Evolutionary conservation across 2,113 vertebrate genomes (phyloP).

Genomic region (western clawed frog (Xenopus tropicalis)): DNA sequence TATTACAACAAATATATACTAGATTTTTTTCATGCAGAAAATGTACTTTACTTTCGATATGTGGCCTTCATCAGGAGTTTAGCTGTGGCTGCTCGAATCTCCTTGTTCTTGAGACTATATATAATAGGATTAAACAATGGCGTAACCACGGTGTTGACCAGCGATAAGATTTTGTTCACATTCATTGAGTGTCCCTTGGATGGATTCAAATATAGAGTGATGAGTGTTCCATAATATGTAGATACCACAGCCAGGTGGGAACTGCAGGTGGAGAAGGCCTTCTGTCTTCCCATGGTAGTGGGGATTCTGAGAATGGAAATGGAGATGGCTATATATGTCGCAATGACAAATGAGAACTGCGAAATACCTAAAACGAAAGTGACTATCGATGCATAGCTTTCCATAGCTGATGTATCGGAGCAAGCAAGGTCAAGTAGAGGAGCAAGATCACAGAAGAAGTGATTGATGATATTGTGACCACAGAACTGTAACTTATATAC

Average conservation of each 20-base stretch:
- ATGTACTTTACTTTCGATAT: not conserved
- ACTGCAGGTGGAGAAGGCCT: slow-evolving; percentile 28
- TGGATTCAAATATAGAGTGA: slow-evolving; percentile 8
- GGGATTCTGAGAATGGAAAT: not conserved
- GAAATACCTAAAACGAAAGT: not conserved
- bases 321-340: slow-evolving; percentile 1
- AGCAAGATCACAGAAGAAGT: slow-evolving; percentile 21
- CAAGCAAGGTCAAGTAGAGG: not conserved
- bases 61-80: slow-evolving; percentile 39
- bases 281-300: not conserved
- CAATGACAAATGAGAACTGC: not conserved
- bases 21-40: no score
- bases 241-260: slow-evolving; percentile 12
- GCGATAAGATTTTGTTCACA: slow-evolving; percentile 2
- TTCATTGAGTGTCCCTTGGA: not conserved
- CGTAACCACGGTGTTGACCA: slow-evolving; percentile 12
- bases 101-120: slow-evolving; percentile 23
- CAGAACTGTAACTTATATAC: not conserved
- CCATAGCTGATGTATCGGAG: not conserved
- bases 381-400: not conserved
- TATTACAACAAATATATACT: no score
- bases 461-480: slow-evolving; percentile 3
- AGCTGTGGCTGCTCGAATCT: slow-evolving; percentile 44
- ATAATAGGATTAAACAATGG: slow-evolving; percentile 11
- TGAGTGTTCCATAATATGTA: slow-evolving; percentile 13